Base-by-base conservation (phyloP, 1,140 invertebrate genomes). In the Macrobrachium rosenbergii region DNA sequence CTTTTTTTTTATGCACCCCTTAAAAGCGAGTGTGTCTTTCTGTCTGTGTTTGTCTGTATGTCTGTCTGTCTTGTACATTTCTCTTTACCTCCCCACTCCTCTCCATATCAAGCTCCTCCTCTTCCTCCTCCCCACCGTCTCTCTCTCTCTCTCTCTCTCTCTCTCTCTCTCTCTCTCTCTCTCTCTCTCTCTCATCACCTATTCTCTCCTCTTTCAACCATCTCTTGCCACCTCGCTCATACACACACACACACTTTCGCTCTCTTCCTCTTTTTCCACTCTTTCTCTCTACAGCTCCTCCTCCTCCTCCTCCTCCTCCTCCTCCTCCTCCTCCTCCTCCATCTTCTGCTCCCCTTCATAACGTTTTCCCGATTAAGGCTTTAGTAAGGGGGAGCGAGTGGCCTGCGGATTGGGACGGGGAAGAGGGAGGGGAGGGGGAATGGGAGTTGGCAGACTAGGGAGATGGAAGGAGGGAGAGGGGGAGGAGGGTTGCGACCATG, bases 21-120 rank as follows among this genome's bases (percentile, higher is more conserved):
- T 73, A 67, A 21, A 67, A 67, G 78, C 58, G 75, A 45, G 75
- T 77, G 75, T 77, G 75, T 77, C 52, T 21, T 23, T 79, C 43
- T 62, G 2, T 19, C 43, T 60, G 77, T 16, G 77, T 79, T 43
- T 17, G 58, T 79, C 43, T 79, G 77, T 11, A n/a, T 6, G 77
- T 52, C 16, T 79, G 77, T 78, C 17, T 45, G 76, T 79, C 28
- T 28, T 75, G 17, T 75, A 16, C 72, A 16, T 21, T 28, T 21
- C 21, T 52, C 43, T 43, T 58, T 77, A 16, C 75, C 43, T 77
- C 37, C 43, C 52, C 75, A 16, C 58, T 43, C 75, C 52, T 19
- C 45, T 37, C 72, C 28, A 14, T 23, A 12, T 73, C 21, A 73
- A n/a, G n/a, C 69, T 73, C 12, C 14, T 73, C 21, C 37, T 73